Conservation (phyloP, 2,888 invertebrate species). For the Muscina levida region DNA sequence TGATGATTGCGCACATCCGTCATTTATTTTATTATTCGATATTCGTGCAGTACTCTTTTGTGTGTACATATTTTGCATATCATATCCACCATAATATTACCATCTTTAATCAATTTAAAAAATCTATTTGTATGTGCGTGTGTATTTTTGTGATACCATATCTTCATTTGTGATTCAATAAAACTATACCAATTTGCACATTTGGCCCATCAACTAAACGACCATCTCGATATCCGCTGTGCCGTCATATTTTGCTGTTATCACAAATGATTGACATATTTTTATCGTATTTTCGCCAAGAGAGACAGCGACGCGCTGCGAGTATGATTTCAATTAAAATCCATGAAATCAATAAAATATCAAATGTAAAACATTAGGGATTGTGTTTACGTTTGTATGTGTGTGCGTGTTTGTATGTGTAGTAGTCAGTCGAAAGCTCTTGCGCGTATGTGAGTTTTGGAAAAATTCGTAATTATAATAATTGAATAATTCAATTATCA, state of each 20-base stretch:
- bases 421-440: neutral
- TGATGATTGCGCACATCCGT: too few relatives aligned
- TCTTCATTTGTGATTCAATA: conserved; percentile 23
- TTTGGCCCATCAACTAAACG: neutral
- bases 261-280: conserved; percentile 30
- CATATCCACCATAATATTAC: neutral
- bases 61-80: conserved; percentile 8
- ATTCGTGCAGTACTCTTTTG: too few relatives aligned
- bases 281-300: conserved; percentile 12
- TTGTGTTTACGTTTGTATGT: conserved; percentile 8
- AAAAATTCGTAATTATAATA: conserved; percentile 15
- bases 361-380: conserved; percentile 36
- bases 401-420: neutral
- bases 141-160: neutral
- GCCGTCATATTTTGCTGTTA: neutral
- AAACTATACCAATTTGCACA: conserved; percentile 8
- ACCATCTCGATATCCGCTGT: neutral
- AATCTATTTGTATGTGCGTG: neutral
- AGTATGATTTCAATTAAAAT: conserved; percentile 27
- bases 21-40: too few relatives aligned
- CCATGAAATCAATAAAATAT: conserved; percentile 29
- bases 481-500: conserved; percentile 38
- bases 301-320: neutral
- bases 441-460: neutral
- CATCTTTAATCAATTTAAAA: conserved; percentile 20